These are phyloP conservation scores for Lasioglossum baleicum DNA, from an alignment of 1,140 invertebrate genomes.

Conservation along the genomic window DNA sequence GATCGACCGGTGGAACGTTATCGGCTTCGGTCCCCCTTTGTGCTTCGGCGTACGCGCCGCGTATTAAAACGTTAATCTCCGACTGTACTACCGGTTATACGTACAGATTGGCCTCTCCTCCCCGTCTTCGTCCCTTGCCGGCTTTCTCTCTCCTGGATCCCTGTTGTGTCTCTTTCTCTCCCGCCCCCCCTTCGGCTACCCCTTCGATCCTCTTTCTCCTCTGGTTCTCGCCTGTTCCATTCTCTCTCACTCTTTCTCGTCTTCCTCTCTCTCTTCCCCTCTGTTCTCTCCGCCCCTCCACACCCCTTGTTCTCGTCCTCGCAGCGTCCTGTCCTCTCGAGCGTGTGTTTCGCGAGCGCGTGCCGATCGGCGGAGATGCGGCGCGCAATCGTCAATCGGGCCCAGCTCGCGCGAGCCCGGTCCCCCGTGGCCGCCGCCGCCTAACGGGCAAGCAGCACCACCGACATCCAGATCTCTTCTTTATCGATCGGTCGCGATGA, in stretches of 20 bases:
- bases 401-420: neutral
- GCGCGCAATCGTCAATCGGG: neutral
- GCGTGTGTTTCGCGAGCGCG: constrained; percentile 9
- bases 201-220: neutral
- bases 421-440: too few relatives aligned
- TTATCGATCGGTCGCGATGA: neutral
- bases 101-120: constrained; percentile 57
- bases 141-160: neutral
- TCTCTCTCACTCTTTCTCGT: neutral
- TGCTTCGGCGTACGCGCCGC: constrained; percentile 53
- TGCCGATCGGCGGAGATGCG: neutral
- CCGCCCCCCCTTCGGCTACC: neutral
- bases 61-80: constrained; percentile 76
- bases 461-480: neutral
- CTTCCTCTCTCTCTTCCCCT: too few relatives aligned
- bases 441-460: too few relatives aligned
- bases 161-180: neutral
- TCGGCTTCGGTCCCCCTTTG: constrained; percentile 60
- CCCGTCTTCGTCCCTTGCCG: constrained; percentile 27
- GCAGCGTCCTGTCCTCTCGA: neutral
- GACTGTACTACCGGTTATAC: constrained; percentile 72
- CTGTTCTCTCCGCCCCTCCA: neutral
- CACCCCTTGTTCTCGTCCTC: too few relatives aligned
- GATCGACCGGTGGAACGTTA: constrained; percentile 39
- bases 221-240: neutral